Base-by-base conservation (phyloP, 2,888 invertebrate species). In the Chymomyza fuscimana region DNA sequence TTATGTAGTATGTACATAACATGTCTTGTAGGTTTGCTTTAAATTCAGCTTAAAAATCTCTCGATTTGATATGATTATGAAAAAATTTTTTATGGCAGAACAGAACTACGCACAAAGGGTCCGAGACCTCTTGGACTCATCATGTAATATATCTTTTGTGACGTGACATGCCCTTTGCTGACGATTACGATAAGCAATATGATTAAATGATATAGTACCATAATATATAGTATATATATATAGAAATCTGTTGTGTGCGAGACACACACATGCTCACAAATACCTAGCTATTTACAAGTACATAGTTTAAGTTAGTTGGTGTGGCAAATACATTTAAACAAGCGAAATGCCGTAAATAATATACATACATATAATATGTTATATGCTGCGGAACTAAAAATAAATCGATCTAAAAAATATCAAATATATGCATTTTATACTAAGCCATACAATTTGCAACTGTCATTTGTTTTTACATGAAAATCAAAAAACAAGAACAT, bases 171-270 rank as follows among this genome's bases (percentile, higher is more conserved):
- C 58, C 58, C 15, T 76, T 80, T 81, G 71, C 63, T 75, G 73
- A 86, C 82, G 89, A 90, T 91, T 90, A 90, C 87, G 88, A 91
- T 89, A 91, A 91, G 91, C 91, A 91, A 91, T 91, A 91, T 83
- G 76, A 52, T 76, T 64, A 73, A 75, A 77, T 70, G 46, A 63
- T 40, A 62, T 73, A 73, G 40, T 59, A 64, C 63, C 67, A 65
- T 59, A 63, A 60, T 25, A 67, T 19, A 69, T 9, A 50, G 7
- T 25, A 54, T 51, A 63, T 32, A 58, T 10, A 62, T 12, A 68
- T 16, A 65, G 15, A 70, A 56, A 76, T 51, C 69, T 66, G 63
- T 69, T 64, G 63, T 69, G 32, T 61, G 46, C 22, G 32, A 68
- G 36, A 76, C 7, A 72, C n/a, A 72, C 40, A 73, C 29, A 62